Conservation (phyloP, 2,888 invertebrate species). For the Acleris emargana region DNA sequence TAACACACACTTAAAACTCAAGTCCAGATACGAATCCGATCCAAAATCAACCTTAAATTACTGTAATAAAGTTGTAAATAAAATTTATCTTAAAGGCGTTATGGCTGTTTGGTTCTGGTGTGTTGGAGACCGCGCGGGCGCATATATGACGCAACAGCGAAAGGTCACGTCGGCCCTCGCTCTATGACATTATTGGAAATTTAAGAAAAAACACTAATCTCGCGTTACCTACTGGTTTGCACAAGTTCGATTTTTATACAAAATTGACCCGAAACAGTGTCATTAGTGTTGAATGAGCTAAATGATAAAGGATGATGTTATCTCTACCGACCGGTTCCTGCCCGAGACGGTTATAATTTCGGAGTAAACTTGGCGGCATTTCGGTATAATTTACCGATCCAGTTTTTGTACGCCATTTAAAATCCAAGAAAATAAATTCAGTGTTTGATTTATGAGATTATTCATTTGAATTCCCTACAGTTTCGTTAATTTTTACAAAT, state of each 20-base stretch:
- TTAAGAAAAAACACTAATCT: conserved; percentile 7
- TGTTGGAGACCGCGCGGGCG: conserved; percentile 2
- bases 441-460: too few species aligned
- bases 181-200: conserved; percentile 26
- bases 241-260: neutral
- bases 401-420: too few species aligned
- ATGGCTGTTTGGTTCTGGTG: neutral
- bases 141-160: conserved; percentile 26
- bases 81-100: neutral
- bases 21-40: neutral
- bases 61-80: neutral
- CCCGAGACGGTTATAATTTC: too few species aligned
- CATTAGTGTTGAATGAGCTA: too few species aligned
- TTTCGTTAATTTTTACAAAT: too few species aligned
- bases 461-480: too few species aligned
- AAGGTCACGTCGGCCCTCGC: conserved; percentile 24
- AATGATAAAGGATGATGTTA: too few species aligned
- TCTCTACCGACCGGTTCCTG: too few species aligned
- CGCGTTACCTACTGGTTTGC: neutral
- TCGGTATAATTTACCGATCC: too few species aligned
- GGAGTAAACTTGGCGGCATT: too few species aligned
- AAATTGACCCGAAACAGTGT: too few species aligned
- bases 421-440: too few species aligned
- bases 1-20: neutral
- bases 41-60: neutral